Base-by-base conservation (phyloP, 2,797 vertebrate species). In the Sparidentex hasta region DNA sequence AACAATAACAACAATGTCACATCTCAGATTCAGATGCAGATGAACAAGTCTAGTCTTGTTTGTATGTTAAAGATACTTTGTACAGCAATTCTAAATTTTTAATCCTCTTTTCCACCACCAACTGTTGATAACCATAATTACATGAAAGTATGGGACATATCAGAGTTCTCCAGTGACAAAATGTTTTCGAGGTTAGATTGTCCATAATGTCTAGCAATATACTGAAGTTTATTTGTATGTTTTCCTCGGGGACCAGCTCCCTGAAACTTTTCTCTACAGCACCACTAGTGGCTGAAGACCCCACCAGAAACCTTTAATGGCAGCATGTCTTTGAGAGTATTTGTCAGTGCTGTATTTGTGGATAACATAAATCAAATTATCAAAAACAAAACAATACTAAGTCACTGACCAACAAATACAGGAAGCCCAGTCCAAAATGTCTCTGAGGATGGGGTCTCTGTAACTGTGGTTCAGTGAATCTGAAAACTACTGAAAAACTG, bases 401-500 rank as follows among this genome's bases (percentile, higher is more conserved):
- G 46, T 61, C n/a, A 21, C n/a, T 59, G 41, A 62, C 6, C 7
- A n/a, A 62, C 11, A 71, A 25, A 52, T 41, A 23, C 9, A 21
- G n/a, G 52, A 64, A 69, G 46, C 25, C 13, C 13, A 11, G 21
- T 21, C 11, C 11, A 46, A 51, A 54, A 21, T 61, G 27, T 74
- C 21, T 72, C 56, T 57, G 47, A 17, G 38, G 16, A 27, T 13
- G 8, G 11, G 8, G 11, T 54, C n/a, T 65, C 4, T 66, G 66
- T 50, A 16, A 14, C 9, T 71, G 41, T 48, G 47, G 27, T 58
- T 64, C 41, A 64, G 48, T 41, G 0, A 63, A 63, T 51, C 18
- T 16, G 27, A 11, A 5, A 68, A 75, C 51, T 20, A 55, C 59
- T 52, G 65, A 74, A 44, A 46, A 63, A 18, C 5, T 44, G 4